phyloP scores from a whole-genome alignment of 2,797 vertebrate species.

The Triplophysa bombifrons region DNA sequence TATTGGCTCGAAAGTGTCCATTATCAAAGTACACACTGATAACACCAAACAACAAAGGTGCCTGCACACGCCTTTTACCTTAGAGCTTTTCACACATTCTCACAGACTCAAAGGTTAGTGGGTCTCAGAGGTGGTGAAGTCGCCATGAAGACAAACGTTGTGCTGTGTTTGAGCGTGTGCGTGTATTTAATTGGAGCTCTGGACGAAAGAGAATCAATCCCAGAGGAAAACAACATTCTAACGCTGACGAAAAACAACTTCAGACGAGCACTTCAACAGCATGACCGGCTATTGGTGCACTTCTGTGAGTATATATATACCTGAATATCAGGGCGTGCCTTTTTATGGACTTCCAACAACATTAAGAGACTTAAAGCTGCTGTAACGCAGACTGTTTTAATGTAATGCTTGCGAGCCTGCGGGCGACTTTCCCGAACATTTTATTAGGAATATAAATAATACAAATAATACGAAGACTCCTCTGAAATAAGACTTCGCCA shows the following conservation, averaged over 20 bases:
- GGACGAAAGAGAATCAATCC: conserved; percentile 11
- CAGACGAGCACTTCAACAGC: conserved; percentile 31
- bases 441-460: not conserved
- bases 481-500: not conserved
- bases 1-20: conserved; percentile 38
- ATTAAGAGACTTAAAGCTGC: not conserved
- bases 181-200: conserved; percentile 23
- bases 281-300: conserved; percentile 51
- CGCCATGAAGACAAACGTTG: conserved; percentile 33
- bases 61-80: not conserved
- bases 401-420: not conserved
- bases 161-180: conserved; percentile 14
- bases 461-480: not conserved
- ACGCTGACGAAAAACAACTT: conserved; percentile 52
- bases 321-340: not conserved
- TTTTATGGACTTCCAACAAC: not conserved
- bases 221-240: conserved; percentile 47
- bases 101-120: conserved; percentile 42
- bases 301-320: conserved; percentile 55
- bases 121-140: not conserved
- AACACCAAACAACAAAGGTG: conserved; percentile 31
- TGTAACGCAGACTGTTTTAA: not conserved
- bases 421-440: not conserved
- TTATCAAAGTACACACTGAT: conserved; percentile 57
- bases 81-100: conserved; percentile 22